Evolutionary conservation across 1,140 invertebrate species (phyloP), one percentile per base, ranked within the genome.

Genomic region (Heliothis subflexa): DNA sequence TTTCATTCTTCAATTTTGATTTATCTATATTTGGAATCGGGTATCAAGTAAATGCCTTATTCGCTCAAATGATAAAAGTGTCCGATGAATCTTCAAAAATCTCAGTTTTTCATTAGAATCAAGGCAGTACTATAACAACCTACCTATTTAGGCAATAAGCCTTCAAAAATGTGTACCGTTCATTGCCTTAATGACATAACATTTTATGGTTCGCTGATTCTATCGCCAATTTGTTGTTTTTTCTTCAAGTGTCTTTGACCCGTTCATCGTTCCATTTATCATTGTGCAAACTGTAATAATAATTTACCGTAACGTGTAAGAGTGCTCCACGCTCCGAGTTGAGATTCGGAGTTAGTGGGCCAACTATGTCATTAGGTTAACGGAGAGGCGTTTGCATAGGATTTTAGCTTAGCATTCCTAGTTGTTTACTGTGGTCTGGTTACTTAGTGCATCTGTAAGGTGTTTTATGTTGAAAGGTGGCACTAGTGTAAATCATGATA

Each of bases 321-420:
- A 89, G 82, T 86, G 81, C 78, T 86, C 64, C 52, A 80, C 50
- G 80, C 81, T 85, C 78, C 50, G 75, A 84, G 71, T 78, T 81
- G 71, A 86, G 84, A 84, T 86, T 86, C 78, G 76, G 72, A 86
- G 85, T 88, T 88, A 88, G 86, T 92, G 84, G 87, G 88, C 79
- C 88, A 91, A 86, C 88, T 85, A 89, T 91, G 87, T 90, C 87
- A 89, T 91, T 91, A 86, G 89, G 89, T 90, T 93, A 93, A 90
- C 90, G 89, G 88, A 86, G 82, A 88, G 77, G 81, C 85, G 85
- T 93, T 92, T 90, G 85, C 85, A 90, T 87, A 87, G 81, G 64
- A 79, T 86, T 87, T 90, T 89, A 89, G 85, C 33, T 40, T 84
- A 71, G 82, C 71, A 85, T 62, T 55, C 68, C 74, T 21, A 18